Evolutionary conservation across 2,113 vertebrate genomes (phyloP).

Genomic region (Limnothrissa miodon): DNA sequence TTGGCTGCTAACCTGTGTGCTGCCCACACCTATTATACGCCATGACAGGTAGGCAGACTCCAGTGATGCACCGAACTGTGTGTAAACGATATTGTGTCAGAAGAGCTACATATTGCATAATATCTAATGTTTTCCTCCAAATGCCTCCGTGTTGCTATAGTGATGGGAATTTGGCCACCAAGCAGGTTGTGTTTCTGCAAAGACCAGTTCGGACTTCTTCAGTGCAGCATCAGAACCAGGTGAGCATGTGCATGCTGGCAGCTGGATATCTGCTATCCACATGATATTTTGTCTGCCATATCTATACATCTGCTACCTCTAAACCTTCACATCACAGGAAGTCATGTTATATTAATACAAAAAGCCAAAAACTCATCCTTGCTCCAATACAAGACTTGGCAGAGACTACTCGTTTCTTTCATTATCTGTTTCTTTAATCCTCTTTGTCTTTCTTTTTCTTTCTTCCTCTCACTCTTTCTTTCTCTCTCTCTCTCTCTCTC

Average conservation of each 20-base stretch:
- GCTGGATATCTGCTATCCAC: no score
- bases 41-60: conserved; percentile 85
- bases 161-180: conserved; percentile 94
- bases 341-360: background rate
- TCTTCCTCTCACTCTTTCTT: background rate
- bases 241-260: conserved; percentile 38
- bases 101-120: background rate
- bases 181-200: conserved; percentile 95
- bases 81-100: no score
- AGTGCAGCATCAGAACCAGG: conserved; percentile 55
- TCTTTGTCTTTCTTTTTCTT: background rate
- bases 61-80: no score
- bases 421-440: background rate
- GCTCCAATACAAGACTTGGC: background rate
- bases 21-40: conserved; percentile 89
- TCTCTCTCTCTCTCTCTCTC: background rate
- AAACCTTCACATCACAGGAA: background rate
- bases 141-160: conserved; percentile 61
- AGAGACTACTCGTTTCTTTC: background rate
- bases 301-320: background rate
- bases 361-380: background rate
- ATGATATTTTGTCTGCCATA: background rate
- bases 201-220: conserved; percentile 74
- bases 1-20: conserved; percentile 92
- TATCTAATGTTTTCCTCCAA: background rate